Base-by-base conservation (phyloP, 2,113 vertebrate genomes). In the Xiphophorus couchianus region DNA sequence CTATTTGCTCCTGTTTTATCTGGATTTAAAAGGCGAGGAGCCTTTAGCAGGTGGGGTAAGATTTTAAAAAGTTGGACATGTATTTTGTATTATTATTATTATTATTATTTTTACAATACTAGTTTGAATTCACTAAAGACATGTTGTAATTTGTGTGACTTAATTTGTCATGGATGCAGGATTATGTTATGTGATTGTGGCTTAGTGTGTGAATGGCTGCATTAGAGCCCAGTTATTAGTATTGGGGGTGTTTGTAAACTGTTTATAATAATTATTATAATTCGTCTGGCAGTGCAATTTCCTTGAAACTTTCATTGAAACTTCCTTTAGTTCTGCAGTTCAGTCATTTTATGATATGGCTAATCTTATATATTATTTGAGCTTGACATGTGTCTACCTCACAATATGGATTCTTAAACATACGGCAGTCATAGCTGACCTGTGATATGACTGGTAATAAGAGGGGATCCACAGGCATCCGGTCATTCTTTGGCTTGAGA, bases 1-100 rank as follows among this genome's bases (percentile, higher is more conserved):
- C 29, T 71, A 6, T 61, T 6, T 29, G 11, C 74, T 12, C 4
- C 28, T 35, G 15, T 33, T 19, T 66, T 61, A 35, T n/a, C 42
- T 64, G 2, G 66, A 71, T 72, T 37, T 37, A 37, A 39, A 28
- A 30, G 85, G 83, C 67, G 69, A 74, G 71, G 78, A 86, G 84
- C 76, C 81, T 80, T 75, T 48, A 73, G 70, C 84, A 88, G 89
- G 91, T 93, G 80, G 86, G 85, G 29, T 58, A 6, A 4, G 29
- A 54, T 19, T 42, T 35, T 12, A 66, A 60, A 61, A 74, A 82
- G 77, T 84, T 81, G 68, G n/a, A 31, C 66, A 79, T 3, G 28
- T 3, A 42, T 13, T 1, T 37, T 78, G 60, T 17, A 71, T 33
- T 30, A 3, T 69, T 69, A 61, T 28, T 39, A 48, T 10, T 1